Evolutionary conservation across 1,140 invertebrate species (phyloP), one percentile per base, ranked within the genome.

Genomic region (Oreohelix idahoensis): DNA sequence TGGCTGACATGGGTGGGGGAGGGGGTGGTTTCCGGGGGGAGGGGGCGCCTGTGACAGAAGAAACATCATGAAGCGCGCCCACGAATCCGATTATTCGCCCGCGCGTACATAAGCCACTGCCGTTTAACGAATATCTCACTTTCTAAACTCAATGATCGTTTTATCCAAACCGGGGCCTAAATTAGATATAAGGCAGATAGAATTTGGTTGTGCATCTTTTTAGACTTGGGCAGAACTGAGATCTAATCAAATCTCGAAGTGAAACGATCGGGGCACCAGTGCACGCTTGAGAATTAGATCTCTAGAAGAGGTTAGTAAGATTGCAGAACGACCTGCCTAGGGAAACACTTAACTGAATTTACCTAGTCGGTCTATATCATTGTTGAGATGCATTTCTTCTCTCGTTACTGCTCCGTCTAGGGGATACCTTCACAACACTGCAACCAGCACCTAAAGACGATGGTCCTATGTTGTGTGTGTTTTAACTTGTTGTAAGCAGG

Each of bases 111-210:
- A 84, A 84, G 83, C 79, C 53, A 51, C 32, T 26, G 45, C 73
- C 42, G 78, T 42, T 81, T 81, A 84, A 79, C 53, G 66, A 84
- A 81, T 84, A 76, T 84, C 83, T 84, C 83, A 84, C 83, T 81
- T 84, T 84, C 83, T 81, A 84, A 84, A 84, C 83, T 84, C 78
- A 79, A 84, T 84, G 83, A 84, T 80, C 78, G 63, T 84, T 84
- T 82, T 84, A 84, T 75, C 70, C 51, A 58, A 66, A 53, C 38
- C 63, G 83, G 80, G 71, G 73, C 38, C 78, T 81, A 84, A 84
- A 84, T 84, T 84, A 84, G 83, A 84, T 84, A 84, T 79, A 79
- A 80, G 78, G 71, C 83, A 84, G 83, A 84, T 81, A 84, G 83
- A 84, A 84, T 84, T 81, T 76, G 77, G 79, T 58, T 20, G 78